Base-by-base conservation (phyloP, 2,888 invertebrate genomes). In the Sycophila texana region DNA sequence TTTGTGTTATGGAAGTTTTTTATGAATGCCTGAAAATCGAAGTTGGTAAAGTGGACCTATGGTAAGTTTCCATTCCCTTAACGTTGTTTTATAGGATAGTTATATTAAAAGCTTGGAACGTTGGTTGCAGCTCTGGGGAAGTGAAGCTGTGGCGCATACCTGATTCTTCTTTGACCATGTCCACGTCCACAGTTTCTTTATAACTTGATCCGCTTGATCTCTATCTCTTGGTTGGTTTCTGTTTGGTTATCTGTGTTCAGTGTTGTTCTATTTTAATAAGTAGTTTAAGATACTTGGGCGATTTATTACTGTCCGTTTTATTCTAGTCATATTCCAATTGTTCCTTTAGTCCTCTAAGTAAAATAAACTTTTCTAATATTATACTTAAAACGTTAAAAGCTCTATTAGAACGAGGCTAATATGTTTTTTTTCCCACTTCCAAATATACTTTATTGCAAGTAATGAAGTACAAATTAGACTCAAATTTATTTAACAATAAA, bases 101-200 rank as follows among this genome's bases (percentile, higher is more conserved):
- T 66, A 79, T 78, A 81, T 66, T 82, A 77, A 88, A 88, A 83
- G 83, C 86, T 85, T 87, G 84, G 85, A 85, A 87, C 87, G 85
- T 89, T 90, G 87, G 89, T 94, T 94, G 90, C 94, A 94, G 94
- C 92, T 93, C 93, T 92, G 94, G 94, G 90, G 94, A 94, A 91
- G 93, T 94, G 91, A 94, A 94, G 91, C 92, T 94, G 90, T 94
- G 94, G 94, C 90, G 91, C 86, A 89, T 91, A 84, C 89, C 89
- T 80, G 90, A 90, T 86, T 89, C 91, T 84, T 88, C 91, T 85
- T 90, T 91, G 89, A 90, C 91, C 81, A 91, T 92, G 91, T 92
- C 92, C 83, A 90, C 89, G 82, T 90, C 90, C 87, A 89, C 90
- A 86, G 87, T 89, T 84, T 90, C 90, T 83, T 89, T 90, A 85